These are phyloP conservation scores for Leptopilina syphax DNA, from an alignment of 2,888 invertebrate species.

Conservation along the genomic window DNA sequence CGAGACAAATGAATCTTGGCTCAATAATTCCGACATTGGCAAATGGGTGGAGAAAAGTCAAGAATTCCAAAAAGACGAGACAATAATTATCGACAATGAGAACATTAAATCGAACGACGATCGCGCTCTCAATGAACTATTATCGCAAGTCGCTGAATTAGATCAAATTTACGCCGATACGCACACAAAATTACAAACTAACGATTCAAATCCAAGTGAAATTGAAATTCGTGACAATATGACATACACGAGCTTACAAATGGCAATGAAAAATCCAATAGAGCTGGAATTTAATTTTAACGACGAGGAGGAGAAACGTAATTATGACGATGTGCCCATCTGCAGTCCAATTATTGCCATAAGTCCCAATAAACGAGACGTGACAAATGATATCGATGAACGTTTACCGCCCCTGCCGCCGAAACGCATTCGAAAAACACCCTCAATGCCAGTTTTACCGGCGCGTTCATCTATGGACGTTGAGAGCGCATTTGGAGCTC, in stretches of 20 bases:
- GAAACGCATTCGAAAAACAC: slow-evolving; percentile 80
- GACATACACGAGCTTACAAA: slow-evolving; percentile 90
- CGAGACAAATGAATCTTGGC: slow-evolving; percentile 58
- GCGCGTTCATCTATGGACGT: slow-evolving; percentile 56
- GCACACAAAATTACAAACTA: slow-evolving; percentile 79
- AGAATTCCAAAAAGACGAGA: slow-evolving; percentile 36
- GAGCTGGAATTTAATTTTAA: slow-evolving; percentile 78
- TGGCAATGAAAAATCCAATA: slow-evolving; percentile 91
- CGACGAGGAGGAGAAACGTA: slow-evolving; percentile 67
- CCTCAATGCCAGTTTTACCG: slow-evolving; percentile 73
- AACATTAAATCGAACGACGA: slow-evolving; percentile 40
- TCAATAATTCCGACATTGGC: slow-evolving; percentile 69
- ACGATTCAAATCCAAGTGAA: slow-evolving; percentile 64
- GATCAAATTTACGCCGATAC: slow-evolving; percentile 90
- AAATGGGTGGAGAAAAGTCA: slow-evolving; percentile 68
- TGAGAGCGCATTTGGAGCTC: slow-evolving; percentile 68
- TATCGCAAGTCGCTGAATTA: slow-evolving; percentile 88
- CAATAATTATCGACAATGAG: slow-evolving; percentile 16
- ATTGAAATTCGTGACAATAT: slow-evolving; percentile 86
- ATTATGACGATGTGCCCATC: slow-evolving; percentile 81
- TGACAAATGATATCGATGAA: slow-evolving; percentile 78
- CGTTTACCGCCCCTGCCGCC: slow-evolving; percentile 89
- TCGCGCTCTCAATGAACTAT: slow-evolving; percentile 83
- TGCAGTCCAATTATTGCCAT: slow-evolving; percentile 67
- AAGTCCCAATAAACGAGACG: slow-evolving; percentile 75